Conservation (phyloP, 2,113 vertebrate species). For the Archocentrus centrarchus region DNA sequence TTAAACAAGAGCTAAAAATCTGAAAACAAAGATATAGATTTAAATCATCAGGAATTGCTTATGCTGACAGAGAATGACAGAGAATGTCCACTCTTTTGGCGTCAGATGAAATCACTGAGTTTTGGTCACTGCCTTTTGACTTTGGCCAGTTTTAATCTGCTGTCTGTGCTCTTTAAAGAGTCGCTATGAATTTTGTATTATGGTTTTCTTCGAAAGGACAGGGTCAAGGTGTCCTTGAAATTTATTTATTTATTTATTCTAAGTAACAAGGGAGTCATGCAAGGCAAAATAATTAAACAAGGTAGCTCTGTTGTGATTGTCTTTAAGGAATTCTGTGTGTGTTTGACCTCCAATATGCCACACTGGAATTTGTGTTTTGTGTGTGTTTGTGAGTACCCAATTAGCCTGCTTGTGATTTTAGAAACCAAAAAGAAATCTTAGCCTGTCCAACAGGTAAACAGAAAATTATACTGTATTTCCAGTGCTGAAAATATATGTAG, state of each 20-base stretch:
- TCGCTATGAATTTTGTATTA: constrained; percentile 20
- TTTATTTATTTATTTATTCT: constrained; percentile 41
- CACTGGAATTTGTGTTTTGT: constrained; percentile 58
- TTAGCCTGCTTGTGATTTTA: background rate
- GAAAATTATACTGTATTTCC: background rate
- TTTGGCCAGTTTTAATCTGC: background rate
- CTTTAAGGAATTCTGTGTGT: constrained; percentile 62
- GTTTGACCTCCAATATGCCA: constrained; percentile 62
- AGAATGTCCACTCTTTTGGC: background rate
- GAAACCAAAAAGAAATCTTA: background rate
- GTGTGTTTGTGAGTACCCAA: constrained; percentile 8
- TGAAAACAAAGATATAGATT: constrained; percentile 4
- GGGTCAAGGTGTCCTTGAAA: constrained; percentile 58
- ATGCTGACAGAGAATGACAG: background rate
- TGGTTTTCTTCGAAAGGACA: constrained; percentile 27
- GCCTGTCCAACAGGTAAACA: constrained; percentile 2
- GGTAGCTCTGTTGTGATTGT: constrained; percentile 59
- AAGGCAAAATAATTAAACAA: constrained; percentile 52
- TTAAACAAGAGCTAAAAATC: background rate
- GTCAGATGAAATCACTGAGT: constrained; percentile 5
- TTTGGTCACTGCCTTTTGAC: background rate
- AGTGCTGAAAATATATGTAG: background rate
- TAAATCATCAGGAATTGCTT: background rate
- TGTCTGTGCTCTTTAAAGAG: constrained; percentile 7
- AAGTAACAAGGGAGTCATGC: constrained; percentile 37